A percentile compares a stretch with the other conserved stretches of the same genome.
These are phyloP conservation scores for Byasa hedistus DNA, from an alignment of 2,888 invertebrate genomes.

Conservation along the genomic window DNA sequence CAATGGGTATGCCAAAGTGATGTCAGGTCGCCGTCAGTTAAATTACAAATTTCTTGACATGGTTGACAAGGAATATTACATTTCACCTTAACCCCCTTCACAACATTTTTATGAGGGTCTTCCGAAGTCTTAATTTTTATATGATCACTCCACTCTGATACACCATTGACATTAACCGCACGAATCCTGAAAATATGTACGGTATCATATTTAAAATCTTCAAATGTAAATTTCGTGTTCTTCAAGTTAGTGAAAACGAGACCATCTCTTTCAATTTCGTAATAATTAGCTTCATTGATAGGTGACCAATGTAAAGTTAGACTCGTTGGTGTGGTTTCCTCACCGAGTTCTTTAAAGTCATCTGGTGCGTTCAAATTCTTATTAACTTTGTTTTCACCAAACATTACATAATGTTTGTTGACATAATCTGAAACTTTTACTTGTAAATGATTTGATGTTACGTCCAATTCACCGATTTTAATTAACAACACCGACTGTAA, in stretches of 20 bases:
- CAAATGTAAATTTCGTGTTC: conserved; percentile 47
- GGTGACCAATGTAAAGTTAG: conserved; percentile 54
- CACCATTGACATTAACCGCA: conserved; percentile 45
- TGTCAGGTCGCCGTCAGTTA: conserved; percentile 34
- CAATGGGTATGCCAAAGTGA: conserved; percentile 44
- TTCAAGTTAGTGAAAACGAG: conserved; percentile 55
- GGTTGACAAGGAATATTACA: conserved; percentile 45
- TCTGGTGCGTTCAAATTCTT: conserved; percentile 42
- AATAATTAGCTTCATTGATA: conserved; percentile 44
- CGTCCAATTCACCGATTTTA: conserved; percentile 55
- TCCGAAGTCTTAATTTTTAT: conserved; percentile 46
- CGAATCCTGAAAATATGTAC: conserved; percentile 59
- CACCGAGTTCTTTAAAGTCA: conserved; percentile 42
- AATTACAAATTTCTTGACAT: conserved; percentile 39
- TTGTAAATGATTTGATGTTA: conserved; percentile 53
- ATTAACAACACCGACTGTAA: conserved; percentile 56
- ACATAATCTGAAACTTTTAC: conserved; percentile 56
- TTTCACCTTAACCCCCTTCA: conserved; percentile 39
- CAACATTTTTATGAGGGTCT: conserved; percentile 45
- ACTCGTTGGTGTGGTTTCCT: conserved; percentile 46
- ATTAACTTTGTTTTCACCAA: conserved; percentile 44
- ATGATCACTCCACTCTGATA: conserved; percentile 64
- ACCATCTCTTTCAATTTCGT: conserved; percentile 66
- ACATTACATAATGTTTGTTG: conserved; percentile 43
- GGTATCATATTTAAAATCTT: conserved; percentile 47